A percentile compares a stretch with the other conserved stretches of the same genome.
phyloP scores from a whole-genome alignment of 2,797 vertebrate species.

The Toxotes lorentzi region DNA sequence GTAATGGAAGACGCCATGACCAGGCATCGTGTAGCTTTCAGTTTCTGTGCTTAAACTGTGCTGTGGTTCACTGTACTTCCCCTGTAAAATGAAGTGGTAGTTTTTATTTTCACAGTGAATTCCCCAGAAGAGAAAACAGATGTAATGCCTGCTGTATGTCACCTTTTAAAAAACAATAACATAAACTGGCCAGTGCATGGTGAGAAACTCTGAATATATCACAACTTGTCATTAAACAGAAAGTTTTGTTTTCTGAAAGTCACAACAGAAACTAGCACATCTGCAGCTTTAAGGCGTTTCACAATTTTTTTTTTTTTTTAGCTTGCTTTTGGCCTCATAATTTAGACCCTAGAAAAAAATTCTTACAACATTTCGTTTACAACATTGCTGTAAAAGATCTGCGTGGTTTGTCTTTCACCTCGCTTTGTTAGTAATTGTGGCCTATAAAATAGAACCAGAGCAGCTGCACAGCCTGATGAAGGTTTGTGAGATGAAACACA shows the following conservation, averaged over 20 bases:
- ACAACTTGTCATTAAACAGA: not conserved
- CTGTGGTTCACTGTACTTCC: conserved; percentile 22
- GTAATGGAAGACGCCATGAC: not conserved
- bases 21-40: not conserved
- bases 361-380: no score
- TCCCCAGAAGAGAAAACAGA: conserved; percentile 30
- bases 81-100: not conserved
- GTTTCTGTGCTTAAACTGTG: not conserved
- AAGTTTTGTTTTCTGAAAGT: not conserved
- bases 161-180: conserved; percentile 7
- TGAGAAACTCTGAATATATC: not conserved
- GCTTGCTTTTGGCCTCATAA: not conserved
- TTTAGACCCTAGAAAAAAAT: not conserved
- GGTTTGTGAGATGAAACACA: not conserved
- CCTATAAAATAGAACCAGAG: not conserved
- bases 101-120: conserved; percentile 36
- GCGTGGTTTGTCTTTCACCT: no score
- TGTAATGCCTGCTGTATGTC: not conserved
- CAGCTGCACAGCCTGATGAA: not conserved
- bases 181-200: not conserved
- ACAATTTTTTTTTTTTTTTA: not conserved
- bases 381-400: not conserved
- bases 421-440: no score
- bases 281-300: not conserved
- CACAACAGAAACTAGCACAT: not conserved